Base-by-base conservation (phyloP, 1,140 invertebrate genomes). In the Drosophila yakuba region DNA sequence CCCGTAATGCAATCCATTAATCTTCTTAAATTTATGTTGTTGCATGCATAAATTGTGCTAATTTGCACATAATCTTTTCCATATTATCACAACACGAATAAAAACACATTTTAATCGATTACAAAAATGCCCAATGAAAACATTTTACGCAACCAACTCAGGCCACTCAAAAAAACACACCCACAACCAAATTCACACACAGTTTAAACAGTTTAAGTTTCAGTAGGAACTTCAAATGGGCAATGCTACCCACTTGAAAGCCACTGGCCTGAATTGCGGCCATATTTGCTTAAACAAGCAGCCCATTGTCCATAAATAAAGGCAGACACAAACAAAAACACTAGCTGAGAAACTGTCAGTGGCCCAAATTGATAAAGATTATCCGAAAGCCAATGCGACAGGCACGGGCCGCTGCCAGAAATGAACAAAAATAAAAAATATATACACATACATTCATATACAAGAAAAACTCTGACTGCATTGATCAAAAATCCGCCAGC, bases 351-450 rank as follows among this genome's bases (percentile, higher is more conserved):
- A 59, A 68, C 78, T 82, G 79, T 62, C 79, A 50, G 59, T 67
- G 61, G 58, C 61, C 58, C 60, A 88, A 88, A 89, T 86, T 86
- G 82, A 86, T 86, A 88, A 81, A 86, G 81, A 85, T 85, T 85
- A 81, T 85, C 81, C 78, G 44, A 71, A 74, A 86, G 78, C 63
- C 74, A 61, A 85, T 73, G 82, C 83, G 82, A 77, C 82, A 68
- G 82, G 83, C 82, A 85, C 82, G 64, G 57, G 38, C 44, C 38
- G 48, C 41, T 48, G 73, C 44, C 50, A 48, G 15, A 44, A 55
- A 20, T 5, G 43, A 43, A 43, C 8, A 43, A 20, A 32, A 17
- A 17, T 17, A 17, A 17, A 17, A 17, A 17, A 7, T 8, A 44
- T 20, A 11, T 11, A 44, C 6, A n/a, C 3, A 60, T 7, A 57